Evolutionary conservation across 92 coral and sea anemone species (phyloP), one percentile per base, ranked within the genome.

Genomic region (Isaurus tuberculatus): DNA sequence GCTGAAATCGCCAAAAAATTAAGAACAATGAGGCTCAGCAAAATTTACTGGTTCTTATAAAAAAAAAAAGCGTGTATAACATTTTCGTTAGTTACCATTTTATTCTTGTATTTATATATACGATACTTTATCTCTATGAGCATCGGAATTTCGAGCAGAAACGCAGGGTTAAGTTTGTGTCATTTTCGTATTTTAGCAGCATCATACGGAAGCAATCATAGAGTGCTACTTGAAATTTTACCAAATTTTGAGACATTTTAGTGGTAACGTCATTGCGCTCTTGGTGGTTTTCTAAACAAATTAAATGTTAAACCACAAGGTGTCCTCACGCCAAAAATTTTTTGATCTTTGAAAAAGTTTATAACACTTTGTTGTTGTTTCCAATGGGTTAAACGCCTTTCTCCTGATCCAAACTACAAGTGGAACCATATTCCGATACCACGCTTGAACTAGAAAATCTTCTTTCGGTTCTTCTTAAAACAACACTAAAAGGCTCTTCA

Each of bases 221-320:
- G 2, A 20, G 17, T 28, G 25, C 30, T 51, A 7, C 13, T 73
- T 29, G 32, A 63, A 40, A 53, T 37, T 55, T 36, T 33, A 22
- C 37, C 20, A 31, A 36, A 33, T 51, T 26, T 19, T 5, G 33
- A 77, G 36, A 8, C 69, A 77, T 36, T 22, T 22, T 32, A 60
- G 26, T 57, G 57, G 22, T 57, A 60, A 77, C 34, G 68, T 58
- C 69, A 77, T 58, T 34, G 32, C 82, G 70, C 82, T 58, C 82
- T 58, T 27, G 23, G 82, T 57, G 82, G 82, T 58, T 77, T 57
- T 77, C 82, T 32, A 77, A 77, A 77, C 82, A 77, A 33, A 20
- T 44, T 55, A 60, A 77, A 11, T 57, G 51, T 32, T 14, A 20
- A 57, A 31, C 32, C 20, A 8, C 30, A 75, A 57, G 44, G 33